Evolutionary conservation across 2,113 vertebrate genomes (phyloP).

Genomic region (Thunnus thynnus): DNA sequence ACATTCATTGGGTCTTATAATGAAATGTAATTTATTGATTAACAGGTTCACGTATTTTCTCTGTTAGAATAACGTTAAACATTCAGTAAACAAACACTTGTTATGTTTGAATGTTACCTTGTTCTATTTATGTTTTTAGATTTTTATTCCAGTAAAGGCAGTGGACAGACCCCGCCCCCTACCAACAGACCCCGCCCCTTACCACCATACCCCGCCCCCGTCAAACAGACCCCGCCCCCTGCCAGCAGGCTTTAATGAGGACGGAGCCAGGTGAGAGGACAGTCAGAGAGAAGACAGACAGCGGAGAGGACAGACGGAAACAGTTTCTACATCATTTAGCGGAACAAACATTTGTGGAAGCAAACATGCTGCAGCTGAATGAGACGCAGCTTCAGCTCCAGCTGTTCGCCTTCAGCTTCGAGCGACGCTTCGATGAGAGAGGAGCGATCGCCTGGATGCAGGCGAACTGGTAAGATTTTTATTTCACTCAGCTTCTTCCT

Average conservation of each 20-base stretch:
- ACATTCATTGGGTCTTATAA: too few species aligned
- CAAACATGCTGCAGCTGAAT: too few species aligned
- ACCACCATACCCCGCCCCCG: neutral
- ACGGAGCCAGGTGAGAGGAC: neutral
- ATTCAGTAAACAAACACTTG: too few species aligned
- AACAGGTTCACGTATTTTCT: too few species aligned
- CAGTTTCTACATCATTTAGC: too few species aligned
- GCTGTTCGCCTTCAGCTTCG: slow-evolving; percentile 80
- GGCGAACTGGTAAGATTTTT: slow-evolving; percentile 83
- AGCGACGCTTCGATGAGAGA: slow-evolving; percentile 68
- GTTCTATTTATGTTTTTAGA: too few species aligned
- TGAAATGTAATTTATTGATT: too few species aligned
- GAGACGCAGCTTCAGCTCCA: too few species aligned
- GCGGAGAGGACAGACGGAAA: too few species aligned
- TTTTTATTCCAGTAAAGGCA: too few species aligned
- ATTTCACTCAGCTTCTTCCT: accelerated
- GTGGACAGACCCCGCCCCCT: neutral
- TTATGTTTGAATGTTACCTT: too few species aligned
- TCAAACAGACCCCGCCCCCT: neutral
- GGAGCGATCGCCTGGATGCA: slow-evolving; percentile 79
- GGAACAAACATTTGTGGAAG: neutral
- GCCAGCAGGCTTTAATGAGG: slow-evolving; percentile 9
- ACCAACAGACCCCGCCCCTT: slow-evolving; percentile 44
- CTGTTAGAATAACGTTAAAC: too few species aligned
- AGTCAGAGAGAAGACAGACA: neutral